A percentile compares a stretch with the other conserved stretches of the same genome.
These are phyloP conservation scores for Nixonia krombeini DNA, from an alignment of 1,140 invertebrate species.

Conservation along the genomic window DNA sequence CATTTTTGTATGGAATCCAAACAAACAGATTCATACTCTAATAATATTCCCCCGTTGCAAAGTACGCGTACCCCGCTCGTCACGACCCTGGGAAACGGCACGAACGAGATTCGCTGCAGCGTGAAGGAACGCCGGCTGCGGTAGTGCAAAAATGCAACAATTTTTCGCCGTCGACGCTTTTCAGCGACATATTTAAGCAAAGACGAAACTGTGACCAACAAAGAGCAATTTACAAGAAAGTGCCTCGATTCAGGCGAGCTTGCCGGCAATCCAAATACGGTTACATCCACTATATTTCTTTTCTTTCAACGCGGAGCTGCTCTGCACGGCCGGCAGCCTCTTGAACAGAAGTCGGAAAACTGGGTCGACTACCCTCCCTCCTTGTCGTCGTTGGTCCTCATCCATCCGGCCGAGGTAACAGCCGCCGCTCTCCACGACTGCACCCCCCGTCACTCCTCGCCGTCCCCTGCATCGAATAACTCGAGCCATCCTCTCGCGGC, in stretches of 20 bases:
- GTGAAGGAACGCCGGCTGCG: no score
- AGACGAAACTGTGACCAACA: not conserved
- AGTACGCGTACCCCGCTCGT: no score
- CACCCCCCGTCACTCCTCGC: not conserved
- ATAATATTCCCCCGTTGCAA: not conserved
- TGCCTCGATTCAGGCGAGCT: not conserved
- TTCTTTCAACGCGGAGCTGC: not conserved
- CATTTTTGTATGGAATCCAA: no score
- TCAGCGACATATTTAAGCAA: not conserved
- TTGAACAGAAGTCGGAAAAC: constrained; percentile 10
- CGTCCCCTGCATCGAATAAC: not conserved
- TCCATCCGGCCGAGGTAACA: not conserved
- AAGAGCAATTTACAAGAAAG: not conserved
- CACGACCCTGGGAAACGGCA: no score
- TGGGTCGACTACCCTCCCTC: constrained; percentile 32
- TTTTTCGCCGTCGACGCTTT: not conserved
- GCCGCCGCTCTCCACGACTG: not conserved
- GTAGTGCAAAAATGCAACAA: no score
- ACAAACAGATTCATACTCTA: no score
- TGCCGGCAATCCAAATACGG: not conserved
- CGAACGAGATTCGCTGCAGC: no score
- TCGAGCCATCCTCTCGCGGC: constrained; percentile 15
- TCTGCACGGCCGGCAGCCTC: not conserved
- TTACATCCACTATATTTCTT: not conserved
- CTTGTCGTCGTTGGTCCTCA: constrained; percentile 14